These are phyloP conservation scores for Antechinus stuartii DNA, from an alignment of 2,113 vertebrate species.

Conservation along the genomic window DNA sequence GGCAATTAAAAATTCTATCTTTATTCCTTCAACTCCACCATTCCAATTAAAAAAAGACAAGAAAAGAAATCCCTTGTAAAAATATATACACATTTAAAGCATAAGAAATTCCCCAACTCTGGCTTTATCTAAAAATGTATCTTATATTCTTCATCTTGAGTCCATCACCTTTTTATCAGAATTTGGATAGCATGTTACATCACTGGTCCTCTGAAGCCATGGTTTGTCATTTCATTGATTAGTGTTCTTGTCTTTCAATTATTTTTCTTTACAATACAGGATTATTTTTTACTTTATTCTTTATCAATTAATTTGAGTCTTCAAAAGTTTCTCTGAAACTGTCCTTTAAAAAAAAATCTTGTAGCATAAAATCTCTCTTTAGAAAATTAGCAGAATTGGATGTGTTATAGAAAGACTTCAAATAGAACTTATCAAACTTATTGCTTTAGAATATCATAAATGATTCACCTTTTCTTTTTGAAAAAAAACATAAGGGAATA, in stretches of 20 bases:
- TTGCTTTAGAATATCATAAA: background rate
- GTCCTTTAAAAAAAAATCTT: background rate
- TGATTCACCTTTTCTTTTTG: background rate
- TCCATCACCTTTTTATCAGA: background rate
- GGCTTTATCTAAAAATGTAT: background rate
- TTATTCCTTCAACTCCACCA: background rate
- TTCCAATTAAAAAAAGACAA: background rate
- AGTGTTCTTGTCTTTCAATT: background rate
- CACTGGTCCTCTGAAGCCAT: background rate
- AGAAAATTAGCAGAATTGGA: background rate
- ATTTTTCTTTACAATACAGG: background rate
- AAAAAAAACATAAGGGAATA: background rate
- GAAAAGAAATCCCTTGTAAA: background rate
- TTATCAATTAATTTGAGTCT: background rate
- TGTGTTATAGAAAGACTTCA: background rate
- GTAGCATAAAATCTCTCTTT: background rate
- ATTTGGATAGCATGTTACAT: background rate
- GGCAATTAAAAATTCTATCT: background rate
- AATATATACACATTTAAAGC: background rate
- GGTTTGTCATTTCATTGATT: background rate
- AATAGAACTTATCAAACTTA: constrained; percentile 27
- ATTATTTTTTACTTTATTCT: background rate
- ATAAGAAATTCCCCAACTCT: background rate
- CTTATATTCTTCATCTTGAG: background rate
- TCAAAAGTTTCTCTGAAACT: background rate